Percentiles rank a stretch among this genome's conserved stretches.
These are phyloP conservation scores for Amphipoea lucens DNA, from an alignment of 2,888 invertebrate species.

Conservation along the genomic window DNA sequence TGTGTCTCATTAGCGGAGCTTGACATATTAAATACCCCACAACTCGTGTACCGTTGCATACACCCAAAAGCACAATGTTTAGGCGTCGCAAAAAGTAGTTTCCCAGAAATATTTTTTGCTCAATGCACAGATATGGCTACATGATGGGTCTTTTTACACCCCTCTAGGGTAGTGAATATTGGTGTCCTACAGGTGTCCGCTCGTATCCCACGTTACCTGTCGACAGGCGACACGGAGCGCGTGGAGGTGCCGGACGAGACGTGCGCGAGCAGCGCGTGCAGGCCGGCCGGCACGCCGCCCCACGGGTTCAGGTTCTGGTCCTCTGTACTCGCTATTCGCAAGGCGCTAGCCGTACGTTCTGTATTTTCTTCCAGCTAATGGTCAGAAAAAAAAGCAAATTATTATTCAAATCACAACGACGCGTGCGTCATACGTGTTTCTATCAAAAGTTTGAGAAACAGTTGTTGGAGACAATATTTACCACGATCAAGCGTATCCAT, in stretches of 20 bases:
- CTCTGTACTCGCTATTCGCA: constrained; percentile 77
- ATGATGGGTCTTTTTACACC: neutral
- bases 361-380: constrained; percentile 82
- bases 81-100: neutral
- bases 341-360: constrained; percentile 80
- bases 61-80: too few relatives aligned
- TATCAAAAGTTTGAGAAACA: neutral
- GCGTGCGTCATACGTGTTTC: neutral
- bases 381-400: neutral
- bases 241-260: constrained; percentile 91
- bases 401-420: neutral
- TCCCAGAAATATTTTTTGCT: neutral
- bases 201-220: constrained; percentile 74
- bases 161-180: neutral
- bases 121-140: neutral
- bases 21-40: too few relatives aligned
- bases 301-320: constrained; percentile 82
- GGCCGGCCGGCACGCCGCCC: constrained; percentile 76
- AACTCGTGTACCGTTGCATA: neutral
- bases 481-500: neutral
- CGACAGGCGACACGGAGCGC: constrained; percentile 91
- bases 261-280: constrained; percentile 84
- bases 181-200: neutral
- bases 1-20: too few relatives aligned
- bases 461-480: neutral